These are phyloP conservation scores for Drosophila putrida DNA, from an alignment of 2,888 invertebrate species.

Conservation along the genomic window DNA sequence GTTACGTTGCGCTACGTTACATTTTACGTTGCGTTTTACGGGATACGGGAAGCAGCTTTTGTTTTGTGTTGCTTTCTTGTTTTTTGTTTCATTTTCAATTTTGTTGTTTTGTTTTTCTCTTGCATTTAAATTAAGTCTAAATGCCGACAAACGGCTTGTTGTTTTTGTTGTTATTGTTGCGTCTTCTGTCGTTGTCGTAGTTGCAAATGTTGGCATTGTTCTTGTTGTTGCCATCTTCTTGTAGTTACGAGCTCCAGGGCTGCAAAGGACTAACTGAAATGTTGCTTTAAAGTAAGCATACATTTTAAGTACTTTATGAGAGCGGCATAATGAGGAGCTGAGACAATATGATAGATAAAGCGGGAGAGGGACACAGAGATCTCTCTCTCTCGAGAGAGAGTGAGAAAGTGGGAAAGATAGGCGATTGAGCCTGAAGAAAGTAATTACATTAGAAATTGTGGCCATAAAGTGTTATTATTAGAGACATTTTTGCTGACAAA, in stretches of 20 bases:
- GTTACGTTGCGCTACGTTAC: slow-evolving; percentile 78
- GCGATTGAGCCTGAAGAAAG: slow-evolving; percentile 2
- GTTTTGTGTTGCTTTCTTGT: slow-evolving; percentile 34
- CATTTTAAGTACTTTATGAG: slow-evolving; percentile 11
- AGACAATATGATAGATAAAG: too few species aligned
- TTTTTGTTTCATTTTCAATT: slow-evolving; percentile 2
- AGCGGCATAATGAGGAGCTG: neutral
- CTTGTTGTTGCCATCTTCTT: slow-evolving; percentile 10
- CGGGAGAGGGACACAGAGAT: neutral
- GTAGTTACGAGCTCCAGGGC: slow-evolving; percentile 21
- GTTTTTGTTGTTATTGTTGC: slow-evolving; percentile 43
- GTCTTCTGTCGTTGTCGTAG: slow-evolving; percentile 30
- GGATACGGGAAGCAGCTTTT: slow-evolving; percentile 52
- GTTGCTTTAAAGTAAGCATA: slow-evolving; percentile 16
- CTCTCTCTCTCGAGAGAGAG: too few species aligned
- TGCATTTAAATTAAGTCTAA: slow-evolving; percentile 79
- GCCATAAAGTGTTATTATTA: slow-evolving; percentile 10
- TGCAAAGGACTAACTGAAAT: slow-evolving; percentile 30
- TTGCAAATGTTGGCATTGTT: slow-evolving; percentile 5
- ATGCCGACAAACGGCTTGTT: slow-evolving; percentile 65
- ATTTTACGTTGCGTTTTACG: slow-evolving; percentile 52
- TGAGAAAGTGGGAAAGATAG: neutral
- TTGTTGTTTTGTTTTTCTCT: slow-evolving; percentile 40
- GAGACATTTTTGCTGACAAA: slow-evolving; percentile 12
- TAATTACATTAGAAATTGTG: slow-evolving; percentile 14